phyloP scores from a whole-genome alignment of 1,140 invertebrate species.

The Spodoptera frugiperda region DNA sequence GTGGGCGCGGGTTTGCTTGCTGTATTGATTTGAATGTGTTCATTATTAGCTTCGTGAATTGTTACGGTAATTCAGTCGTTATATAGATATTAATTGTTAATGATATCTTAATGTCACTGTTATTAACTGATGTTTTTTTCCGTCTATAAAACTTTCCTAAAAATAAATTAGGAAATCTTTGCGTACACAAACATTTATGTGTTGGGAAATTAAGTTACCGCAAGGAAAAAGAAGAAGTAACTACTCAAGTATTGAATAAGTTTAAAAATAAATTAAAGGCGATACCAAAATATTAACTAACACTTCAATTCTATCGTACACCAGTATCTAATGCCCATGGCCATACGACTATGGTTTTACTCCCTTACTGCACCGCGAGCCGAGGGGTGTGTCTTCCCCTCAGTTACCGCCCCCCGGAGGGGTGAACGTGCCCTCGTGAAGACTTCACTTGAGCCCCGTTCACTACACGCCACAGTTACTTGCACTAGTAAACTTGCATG shows the following conservation, averaged over 20 bases:
- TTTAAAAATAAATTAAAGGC: no score
- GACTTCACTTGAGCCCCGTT: slow-evolving; percentile 57
- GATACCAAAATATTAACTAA: not conserved
- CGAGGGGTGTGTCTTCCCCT: slow-evolving; percentile 77
- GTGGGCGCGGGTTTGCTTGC: slow-evolving; percentile 30
- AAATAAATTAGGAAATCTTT: no score
- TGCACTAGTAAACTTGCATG: slow-evolving; percentile 39
- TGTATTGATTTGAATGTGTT: not conserved
- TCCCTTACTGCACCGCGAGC: slow-evolving; percentile 59
- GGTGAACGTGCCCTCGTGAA: slow-evolving; percentile 55
- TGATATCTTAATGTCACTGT: no score
- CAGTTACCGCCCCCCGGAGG: slow-evolving; percentile 67
- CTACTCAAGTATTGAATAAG: not conserved
- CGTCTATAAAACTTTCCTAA: no score
- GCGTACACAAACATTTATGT: no score
- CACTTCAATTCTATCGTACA: not conserved
- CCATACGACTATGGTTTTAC: slow-evolving; percentile 23
- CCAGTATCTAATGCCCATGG: not conserved
- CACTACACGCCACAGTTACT: slow-evolving; percentile 46
- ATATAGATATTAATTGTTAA: no score
- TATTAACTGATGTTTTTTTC: no score
- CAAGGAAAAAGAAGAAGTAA: no score
- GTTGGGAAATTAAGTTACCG: no score
- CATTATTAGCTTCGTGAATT: no score
- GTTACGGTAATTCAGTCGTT: no score